These are phyloP conservation scores for Trinectes maculatus DNA, from an alignment of 2,113 vertebrate genomes.

Conservation along the genomic window DNA sequence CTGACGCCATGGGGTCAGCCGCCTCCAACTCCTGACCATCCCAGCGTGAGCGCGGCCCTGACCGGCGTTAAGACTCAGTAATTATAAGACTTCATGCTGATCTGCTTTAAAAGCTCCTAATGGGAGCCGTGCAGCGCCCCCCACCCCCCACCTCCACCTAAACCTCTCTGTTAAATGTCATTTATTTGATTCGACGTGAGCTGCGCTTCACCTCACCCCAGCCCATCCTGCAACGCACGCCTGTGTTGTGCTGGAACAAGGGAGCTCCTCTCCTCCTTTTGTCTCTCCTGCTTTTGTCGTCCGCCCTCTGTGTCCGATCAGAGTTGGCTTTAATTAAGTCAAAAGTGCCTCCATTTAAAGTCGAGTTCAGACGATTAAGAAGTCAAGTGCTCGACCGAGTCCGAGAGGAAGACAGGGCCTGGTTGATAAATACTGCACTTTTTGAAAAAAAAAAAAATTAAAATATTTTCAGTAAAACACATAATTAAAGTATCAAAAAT, in stretches of 20 bases:
- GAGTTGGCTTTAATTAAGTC: conserved; percentile 71
- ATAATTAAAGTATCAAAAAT: background rate
- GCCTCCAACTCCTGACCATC: conserved; percentile 76
- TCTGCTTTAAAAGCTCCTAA: conserved; percentile 77
- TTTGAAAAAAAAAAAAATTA: background rate
- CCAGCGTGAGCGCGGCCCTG: conserved; percentile 65
- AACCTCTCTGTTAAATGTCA: conserved; percentile 54
- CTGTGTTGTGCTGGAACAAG: conserved; percentile 58
- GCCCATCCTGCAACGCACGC: conserved; percentile 46
- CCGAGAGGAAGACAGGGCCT: background rate
- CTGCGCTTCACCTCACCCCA: conserved; percentile 66
- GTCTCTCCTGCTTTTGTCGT: conserved; percentile 49
- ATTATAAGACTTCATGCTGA: conserved; percentile 81
- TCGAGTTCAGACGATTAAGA: conserved; percentile 37
- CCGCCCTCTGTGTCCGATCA: conserved; percentile 32
- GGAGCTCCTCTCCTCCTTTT: conserved; percentile 59
- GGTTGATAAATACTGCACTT: background rate
- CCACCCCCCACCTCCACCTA: background rate
- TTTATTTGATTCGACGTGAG: conserved; percentile 74
- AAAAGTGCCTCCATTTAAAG: conserved; percentile 50
- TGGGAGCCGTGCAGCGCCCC: conserved; percentile 38
- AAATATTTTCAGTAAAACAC: background rate
- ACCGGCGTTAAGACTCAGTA: conserved; percentile 75
- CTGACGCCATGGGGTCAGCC: conserved; percentile 51
- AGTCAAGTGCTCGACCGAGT: conserved; percentile 49